These are phyloP conservation scores for Venturia canescens DNA, from an alignment of 1,140 invertebrate species.

Conservation along the genomic window DNA sequence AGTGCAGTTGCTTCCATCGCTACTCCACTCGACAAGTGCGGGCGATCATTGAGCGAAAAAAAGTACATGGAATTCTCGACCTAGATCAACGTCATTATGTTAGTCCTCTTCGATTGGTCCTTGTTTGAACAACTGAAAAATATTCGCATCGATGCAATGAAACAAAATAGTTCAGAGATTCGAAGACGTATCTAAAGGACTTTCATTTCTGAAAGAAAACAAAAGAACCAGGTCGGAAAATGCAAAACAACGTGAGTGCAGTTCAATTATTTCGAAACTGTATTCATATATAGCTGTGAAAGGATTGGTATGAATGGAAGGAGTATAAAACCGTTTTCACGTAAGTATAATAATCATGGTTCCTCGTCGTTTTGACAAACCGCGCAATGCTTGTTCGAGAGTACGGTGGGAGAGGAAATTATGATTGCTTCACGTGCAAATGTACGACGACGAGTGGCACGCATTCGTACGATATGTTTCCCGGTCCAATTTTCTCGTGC, in stretches of 20 bases:
- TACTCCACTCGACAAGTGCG: no score
- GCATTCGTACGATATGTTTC: neutral
- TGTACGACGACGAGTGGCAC: neutral
- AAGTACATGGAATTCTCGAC: no score
- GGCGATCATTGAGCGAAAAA: no score
- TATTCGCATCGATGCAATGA: no score
- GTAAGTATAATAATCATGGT: neutral
- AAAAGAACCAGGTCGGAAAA: no score
- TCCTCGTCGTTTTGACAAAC: neutral
- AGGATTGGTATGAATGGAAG: neutral
- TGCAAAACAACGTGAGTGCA: neutral
- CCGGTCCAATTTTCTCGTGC: neutral
- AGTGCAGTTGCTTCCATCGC: neutral
- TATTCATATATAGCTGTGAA: neutral
- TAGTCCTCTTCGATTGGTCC: neutral
- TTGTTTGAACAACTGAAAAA: neutral
- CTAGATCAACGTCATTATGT: no score
- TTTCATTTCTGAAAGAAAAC: no score
- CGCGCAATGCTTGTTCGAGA: constrained; percentile 42
- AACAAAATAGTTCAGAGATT: no score
- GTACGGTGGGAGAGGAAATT: constrained; percentile 53
- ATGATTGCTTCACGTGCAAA: constrained; percentile 53
- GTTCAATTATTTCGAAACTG: neutral
- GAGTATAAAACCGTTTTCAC: constrained; percentile 4
- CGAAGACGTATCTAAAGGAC: neutral